Evolutionary conservation across 2,888 invertebrate genomes (phyloP).

Genomic region (Apotomis turbidana): DNA sequence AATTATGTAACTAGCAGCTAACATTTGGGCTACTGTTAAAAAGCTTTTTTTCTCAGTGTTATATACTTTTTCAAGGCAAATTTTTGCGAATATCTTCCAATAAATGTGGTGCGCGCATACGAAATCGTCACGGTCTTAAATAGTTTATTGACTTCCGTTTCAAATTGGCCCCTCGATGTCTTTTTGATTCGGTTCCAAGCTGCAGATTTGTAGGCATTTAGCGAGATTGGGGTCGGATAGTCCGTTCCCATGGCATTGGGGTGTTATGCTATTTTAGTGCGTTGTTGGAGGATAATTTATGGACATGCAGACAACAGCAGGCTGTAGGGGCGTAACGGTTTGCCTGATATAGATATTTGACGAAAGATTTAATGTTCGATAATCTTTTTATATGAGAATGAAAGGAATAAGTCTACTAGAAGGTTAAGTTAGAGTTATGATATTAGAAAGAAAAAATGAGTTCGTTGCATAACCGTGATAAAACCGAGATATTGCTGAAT

Average conservation of each 20-base stretch:
- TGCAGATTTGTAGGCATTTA: slow-evolving; percentile 79
- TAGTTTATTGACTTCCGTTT: slow-evolving; percentile 77
- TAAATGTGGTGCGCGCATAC: slow-evolving; percentile 20
- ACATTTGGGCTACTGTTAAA: too few relatives aligned
- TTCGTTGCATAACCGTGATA: too few relatives aligned
- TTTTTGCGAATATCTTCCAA: neutral
- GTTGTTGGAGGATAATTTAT: slow-evolving; percentile 79
- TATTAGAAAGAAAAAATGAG: too few relatives aligned
- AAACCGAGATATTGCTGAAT: too few relatives aligned
- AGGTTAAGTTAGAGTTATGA: too few relatives aligned
- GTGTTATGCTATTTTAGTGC: slow-evolving; percentile 82
- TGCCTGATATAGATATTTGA: slow-evolving; percentile 40
- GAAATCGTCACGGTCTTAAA: slow-evolving; percentile 71
- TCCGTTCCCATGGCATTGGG: slow-evolving; percentile 78
- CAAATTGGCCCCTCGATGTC: slow-evolving; percentile 76
- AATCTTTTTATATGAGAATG: too few relatives aligned
- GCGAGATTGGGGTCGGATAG: slow-evolving; percentile 60
- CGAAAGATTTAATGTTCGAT: slow-evolving; percentile 19
- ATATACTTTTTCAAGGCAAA: neutral
- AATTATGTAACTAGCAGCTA: too few relatives aligned
- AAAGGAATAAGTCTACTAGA: too few relatives aligned
- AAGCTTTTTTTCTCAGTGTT: too few relatives aligned
- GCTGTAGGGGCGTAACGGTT: slow-evolving; percentile 71
- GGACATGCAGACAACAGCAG: slow-evolving; percentile 58
- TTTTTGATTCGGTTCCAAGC: slow-evolving; percentile 75